Base-by-base conservation (phyloP, 2,797 vertebrate genomes). In the Lycodopsis pacificus region DNA sequence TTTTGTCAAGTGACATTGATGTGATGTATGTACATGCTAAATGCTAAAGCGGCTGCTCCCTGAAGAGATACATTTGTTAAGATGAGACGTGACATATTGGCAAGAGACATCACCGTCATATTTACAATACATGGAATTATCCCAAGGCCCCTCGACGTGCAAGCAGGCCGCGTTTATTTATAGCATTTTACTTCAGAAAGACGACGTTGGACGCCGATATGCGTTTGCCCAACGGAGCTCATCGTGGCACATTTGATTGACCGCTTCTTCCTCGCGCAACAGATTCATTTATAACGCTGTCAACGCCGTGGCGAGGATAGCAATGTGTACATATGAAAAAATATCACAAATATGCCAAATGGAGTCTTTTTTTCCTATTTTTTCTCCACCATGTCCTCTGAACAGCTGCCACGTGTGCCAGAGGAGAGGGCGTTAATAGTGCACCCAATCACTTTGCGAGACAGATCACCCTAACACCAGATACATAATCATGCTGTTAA, bases 11-110 rank as follows among this genome's bases (percentile, higher is more conserved):
- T 86, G 87, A 89, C 92, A 90, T 82, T 88, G 90, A 91, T 85
- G 80, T 93, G 92, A 92, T 82, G 88, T 89, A 90, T 89, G 90
- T 77, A 61, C 76, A 69, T 73, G 85, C 77, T 87, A 86, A 88
- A 93, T 83, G 83, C 81, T 87, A 85, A 89, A 86, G 78, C 34
- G 73, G 73, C 62, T 13, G 15, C 81, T 85, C 79, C 82, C 87
- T 27, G 75, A 84, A 86, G 87, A 89, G 81, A 85, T 65, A 46
- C 85, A 79, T 91, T 89, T 90, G 86, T 89, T 83, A 76, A 81
- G 81, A 92, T 92, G 86, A 88, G 88, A 89, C 84, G 62, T 92
- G 92, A 90, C 90, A 92, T 86, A 88, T 85, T 86, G 89, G 85
- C 90, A 79, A 19, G 77, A 83, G 71, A 86, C 88, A 79, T 89